Evolutionary conservation across 2,888 invertebrate species (phyloP), one percentile per base, ranked within the genome.

Genomic region (Octodonta nipae): DNA sequence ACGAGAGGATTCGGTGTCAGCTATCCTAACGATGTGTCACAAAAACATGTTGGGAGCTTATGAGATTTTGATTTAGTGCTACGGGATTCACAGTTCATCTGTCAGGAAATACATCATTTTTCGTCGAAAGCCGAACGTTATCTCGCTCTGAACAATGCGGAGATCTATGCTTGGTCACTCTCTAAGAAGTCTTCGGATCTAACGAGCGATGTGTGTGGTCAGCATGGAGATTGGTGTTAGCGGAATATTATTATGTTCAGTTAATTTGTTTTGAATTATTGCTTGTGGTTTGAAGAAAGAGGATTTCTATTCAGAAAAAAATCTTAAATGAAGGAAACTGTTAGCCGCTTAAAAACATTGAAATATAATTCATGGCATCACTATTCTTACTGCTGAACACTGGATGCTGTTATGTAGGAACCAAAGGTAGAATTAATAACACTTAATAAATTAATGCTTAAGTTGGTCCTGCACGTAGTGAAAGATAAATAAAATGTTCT

Each of bases 81-180:
- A 55, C 49, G 51, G 58, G 58, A 60, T 58, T 59, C 58, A 59
- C 60, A 60, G 58, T 57, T 59, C 60, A 56, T 57, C 56, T 58
- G 55, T 56, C 55, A 52, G 40, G 51, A 49, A 46, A 53, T 50
- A 47, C 51, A 52, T 53, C 52, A 53, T 47, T 50, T 45, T 50
- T 44, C 35, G 40, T 37, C 44, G 33, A 42, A 43, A 46, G 32
- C 32, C 22, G 33, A 13, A 40, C 42, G 28, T 37, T 35, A 36
- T 39, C 36, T 30, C 22, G n/a, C 22, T 22, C 22, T 22, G 11
- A 11, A 22, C 22, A 22, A 22, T 22, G 22, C 20, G 8, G 12
- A n/a, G 27, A 30, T 30, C 30, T 26, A 30, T 34, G 26, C 30
- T 30, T 30, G 26, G 15, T 34, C 34, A 29, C 25, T 34, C 20